These are phyloP conservation scores for Limnothrissa miodon DNA, from an alignment of 2,113 vertebrate species.

Conservation along the genomic window DNA sequence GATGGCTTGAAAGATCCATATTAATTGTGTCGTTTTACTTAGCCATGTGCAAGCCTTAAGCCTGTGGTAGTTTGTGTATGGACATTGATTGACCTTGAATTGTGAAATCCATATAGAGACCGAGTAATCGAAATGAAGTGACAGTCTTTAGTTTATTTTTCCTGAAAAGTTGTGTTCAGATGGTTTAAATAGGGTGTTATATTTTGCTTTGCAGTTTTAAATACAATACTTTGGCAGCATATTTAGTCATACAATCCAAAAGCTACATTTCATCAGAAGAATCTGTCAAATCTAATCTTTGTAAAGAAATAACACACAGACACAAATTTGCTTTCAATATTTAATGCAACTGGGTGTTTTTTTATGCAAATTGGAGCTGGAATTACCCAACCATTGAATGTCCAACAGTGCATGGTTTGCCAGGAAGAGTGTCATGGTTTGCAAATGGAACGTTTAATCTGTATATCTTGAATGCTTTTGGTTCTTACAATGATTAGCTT, in stretches of 20 bases:
- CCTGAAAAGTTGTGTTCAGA: slow-evolving; percentile 19
- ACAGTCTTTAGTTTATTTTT: not conserved
- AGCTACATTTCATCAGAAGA: not conserved
- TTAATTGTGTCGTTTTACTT: not conserved
- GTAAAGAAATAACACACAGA: not conserved
- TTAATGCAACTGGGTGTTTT: not conserved
- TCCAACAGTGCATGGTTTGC: slow-evolving; percentile 22
- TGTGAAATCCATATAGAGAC: not conserved
- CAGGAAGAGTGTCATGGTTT: not conserved
- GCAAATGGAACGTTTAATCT: not conserved
- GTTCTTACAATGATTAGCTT: slow-evolving; percentile 21
- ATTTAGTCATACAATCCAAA: not conserved
- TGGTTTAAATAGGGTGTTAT: not conserved
- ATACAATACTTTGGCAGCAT: not conserved
- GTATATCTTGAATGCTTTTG: slow-evolving; percentile 14
- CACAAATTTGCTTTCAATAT: not conserved
- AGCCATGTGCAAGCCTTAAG: not conserved
- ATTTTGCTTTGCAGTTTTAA: not conserved
- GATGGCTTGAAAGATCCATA: not conserved
- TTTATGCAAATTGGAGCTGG: not conserved
- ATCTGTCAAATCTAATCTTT: not conserved
- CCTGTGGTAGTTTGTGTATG: not conserved
- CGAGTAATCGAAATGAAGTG: not conserved
- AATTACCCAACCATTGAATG: slow-evolving; percentile 22
- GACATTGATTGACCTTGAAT: slow-evolving; percentile 3